Percentiles rank a stretch among this genome's conserved stretches.
Conservation (phyloP, 1,140 invertebrate genomes). For the Teleopsis dalmanni region DNA sequence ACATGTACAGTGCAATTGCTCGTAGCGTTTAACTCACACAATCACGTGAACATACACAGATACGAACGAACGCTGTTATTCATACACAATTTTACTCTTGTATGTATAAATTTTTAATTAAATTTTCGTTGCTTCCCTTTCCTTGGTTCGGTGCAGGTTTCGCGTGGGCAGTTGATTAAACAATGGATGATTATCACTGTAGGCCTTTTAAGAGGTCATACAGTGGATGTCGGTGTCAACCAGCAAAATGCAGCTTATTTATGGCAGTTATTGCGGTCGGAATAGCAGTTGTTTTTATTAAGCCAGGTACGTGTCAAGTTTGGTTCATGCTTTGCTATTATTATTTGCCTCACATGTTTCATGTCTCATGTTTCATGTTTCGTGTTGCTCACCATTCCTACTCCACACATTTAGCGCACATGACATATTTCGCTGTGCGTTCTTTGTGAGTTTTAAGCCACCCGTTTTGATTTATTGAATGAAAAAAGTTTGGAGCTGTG, state of each 20-base stretch:
- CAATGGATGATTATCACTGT: neutral
- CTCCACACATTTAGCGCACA: neutral
- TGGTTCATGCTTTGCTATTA: neutral
- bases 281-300: constrained; percentile 1
- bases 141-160: neutral
- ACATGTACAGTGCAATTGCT: no score
- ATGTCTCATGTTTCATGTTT: neutral
- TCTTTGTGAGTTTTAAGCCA: neutral
- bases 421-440: neutral
- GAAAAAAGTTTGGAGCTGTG: no score
- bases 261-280: constrained; percentile 7
- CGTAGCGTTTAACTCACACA: no score
- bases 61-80: neutral
- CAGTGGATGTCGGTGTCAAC: neutral
- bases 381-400: neutral
- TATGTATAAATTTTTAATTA: neutral
- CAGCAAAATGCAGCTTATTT: constrained; percentile 8
- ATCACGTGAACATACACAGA: neutral
- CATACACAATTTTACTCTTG: neutral
- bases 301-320: constrained; percentile 8
- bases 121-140: neutral
- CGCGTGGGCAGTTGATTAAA: neutral
- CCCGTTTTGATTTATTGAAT: no score
- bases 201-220: neutral
- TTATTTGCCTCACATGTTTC: no score